Base-by-base conservation (phyloP, 2,113 vertebrate genomes). In the Arenaria interpres region DNA sequence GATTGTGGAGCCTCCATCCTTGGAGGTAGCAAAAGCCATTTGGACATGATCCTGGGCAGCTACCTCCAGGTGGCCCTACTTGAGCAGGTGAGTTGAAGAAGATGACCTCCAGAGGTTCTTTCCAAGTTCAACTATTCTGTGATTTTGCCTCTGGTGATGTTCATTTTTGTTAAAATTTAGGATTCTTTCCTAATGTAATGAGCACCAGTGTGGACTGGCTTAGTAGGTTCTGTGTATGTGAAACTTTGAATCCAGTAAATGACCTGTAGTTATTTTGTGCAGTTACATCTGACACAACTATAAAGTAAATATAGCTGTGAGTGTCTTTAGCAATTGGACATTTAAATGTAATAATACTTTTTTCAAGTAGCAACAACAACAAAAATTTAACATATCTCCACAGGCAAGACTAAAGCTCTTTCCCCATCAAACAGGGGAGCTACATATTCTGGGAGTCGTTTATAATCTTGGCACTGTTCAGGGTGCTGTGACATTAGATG, bases 391-490 rank as follows among this genome's bases (percentile, higher is more conserved):
- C 96, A 0, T 98, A 95, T 98, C 95, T 97, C 96, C 97, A 97
- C 97, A 99, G 99, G 99, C 99, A 91, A 99, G 99, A 90, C 98
- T 99, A 97, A 99, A 99, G 98, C 98, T 99, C 98, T 98, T 99
- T 98, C 99, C 99, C 91, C 98, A 98, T 98, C 98, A 98, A 98
- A 99, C 98, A 77, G 99, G 99, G 95, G 99, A 99, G 95, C 98
- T 99, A 97, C 99, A 99, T 96, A 98, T 99, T 96, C 98, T 99
- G 85, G 99, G 99, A 93, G 97, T 99, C 90, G 98, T 99, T 83
- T 99, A 99, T 98, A 99, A 99, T 97, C 98, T 99, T 96, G 98
- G 98, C 96, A 98, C 98, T 85, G 92, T 98, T 66, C 98, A 98
- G 77, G 84, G 98, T 95, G 94, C 97, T 45, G 56, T 94, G 93